A percentile compares a stretch with the other conserved stretches of the same genome.
phyloP scores from a whole-genome alignment of 2,888 invertebrate genomes.

The Leptodirus hochenwartii region DNA sequence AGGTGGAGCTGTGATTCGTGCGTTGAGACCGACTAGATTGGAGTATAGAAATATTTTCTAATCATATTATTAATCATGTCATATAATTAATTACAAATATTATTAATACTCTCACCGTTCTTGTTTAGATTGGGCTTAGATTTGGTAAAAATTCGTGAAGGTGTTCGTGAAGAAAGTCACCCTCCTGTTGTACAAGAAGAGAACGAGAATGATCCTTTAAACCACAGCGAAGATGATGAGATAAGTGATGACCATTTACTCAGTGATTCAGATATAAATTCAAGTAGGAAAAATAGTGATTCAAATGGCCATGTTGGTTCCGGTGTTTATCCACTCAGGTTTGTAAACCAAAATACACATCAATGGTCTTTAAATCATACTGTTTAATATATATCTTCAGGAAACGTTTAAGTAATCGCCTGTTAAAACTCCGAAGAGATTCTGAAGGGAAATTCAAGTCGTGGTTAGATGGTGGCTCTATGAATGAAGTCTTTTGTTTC shows the following conservation, averaged over 20 bases:
- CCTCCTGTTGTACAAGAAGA: slow-evolving; percentile 10
- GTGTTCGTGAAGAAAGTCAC: slow-evolving; percentile 13
- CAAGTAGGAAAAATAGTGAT: slow-evolving; percentile 2
- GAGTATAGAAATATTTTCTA: slow-evolving; percentile 20
- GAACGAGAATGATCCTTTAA: slow-evolving; percentile 9
- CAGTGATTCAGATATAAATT: slow-evolving; percentile 6
- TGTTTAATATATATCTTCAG: slow-evolving; percentile 12
- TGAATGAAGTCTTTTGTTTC: slow-evolving; percentile 20
- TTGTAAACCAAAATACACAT: too few species aligned
- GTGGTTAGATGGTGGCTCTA: slow-evolving; percentile 18
- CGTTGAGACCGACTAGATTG: slow-evolving; percentile 26
- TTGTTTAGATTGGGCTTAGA: slow-evolving; percentile 23
- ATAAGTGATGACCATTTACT: slow-evolving; percentile 10
- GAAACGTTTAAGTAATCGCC: slow-evolving; percentile 14
- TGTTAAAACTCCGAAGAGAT: slow-evolving; percentile 12
- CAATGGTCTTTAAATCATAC: slow-evolving; percentile 1
- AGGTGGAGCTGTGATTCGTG: slow-evolving; percentile 18
- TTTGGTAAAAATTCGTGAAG: slow-evolving; percentile 25
- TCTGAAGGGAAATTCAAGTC: slow-evolving; percentile 15
- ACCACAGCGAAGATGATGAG: slow-evolving; percentile 12
- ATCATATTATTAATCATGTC: slow-evolving; percentile 1
- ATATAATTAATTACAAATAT: neutral
- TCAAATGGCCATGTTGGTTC: too few species aligned
- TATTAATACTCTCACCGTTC: slow-evolving; percentile 2
- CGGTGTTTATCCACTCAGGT: too few species aligned